A percentile compares a stretch with the other conserved stretches of the same genome.
phyloP scores from a whole-genome alignment of 2,888 invertebrate genomes.

The Polydesmus complanatus region DNA sequence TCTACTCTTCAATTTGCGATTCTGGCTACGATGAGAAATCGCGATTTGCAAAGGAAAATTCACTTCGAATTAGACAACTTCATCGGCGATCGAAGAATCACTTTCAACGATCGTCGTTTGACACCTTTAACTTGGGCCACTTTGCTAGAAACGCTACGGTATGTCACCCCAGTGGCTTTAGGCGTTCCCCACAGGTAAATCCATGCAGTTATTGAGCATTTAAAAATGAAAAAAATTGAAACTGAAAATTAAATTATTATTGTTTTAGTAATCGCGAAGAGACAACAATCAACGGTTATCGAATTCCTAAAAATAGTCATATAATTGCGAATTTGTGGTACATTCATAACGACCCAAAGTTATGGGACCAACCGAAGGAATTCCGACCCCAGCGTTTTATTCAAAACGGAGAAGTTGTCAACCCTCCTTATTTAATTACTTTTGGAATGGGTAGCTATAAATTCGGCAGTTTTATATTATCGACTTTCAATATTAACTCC shows the following conservation, averaged over 20 bases:
- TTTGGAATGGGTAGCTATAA: neutral
- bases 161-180: neutral
- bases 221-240: neutral
- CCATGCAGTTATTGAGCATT: neutral
- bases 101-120: neutral
- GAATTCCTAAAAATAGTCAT: constrained; percentile 2
- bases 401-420: neutral
- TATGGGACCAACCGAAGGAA: constrained; percentile 2
- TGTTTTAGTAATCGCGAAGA: neutral
- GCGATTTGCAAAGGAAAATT: neutral
- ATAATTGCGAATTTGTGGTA: constrained; percentile 1
- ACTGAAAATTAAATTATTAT: no score
- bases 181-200: neutral
- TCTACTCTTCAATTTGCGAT: neutral
- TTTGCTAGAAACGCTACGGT: neutral
- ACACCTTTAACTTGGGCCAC: neutral
- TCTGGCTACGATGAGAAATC: neutral
- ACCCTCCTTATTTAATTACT: neutral
- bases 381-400: constrained; percentile 1
- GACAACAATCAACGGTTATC: neutral
- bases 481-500: neutral
- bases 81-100: neutral
- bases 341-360: constrained; percentile 3
- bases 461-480: neutral
- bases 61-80: neutral